Evolutionary conservation across 2,888 invertebrate species (phyloP).

Genomic region (Agrotis puta): DNA sequence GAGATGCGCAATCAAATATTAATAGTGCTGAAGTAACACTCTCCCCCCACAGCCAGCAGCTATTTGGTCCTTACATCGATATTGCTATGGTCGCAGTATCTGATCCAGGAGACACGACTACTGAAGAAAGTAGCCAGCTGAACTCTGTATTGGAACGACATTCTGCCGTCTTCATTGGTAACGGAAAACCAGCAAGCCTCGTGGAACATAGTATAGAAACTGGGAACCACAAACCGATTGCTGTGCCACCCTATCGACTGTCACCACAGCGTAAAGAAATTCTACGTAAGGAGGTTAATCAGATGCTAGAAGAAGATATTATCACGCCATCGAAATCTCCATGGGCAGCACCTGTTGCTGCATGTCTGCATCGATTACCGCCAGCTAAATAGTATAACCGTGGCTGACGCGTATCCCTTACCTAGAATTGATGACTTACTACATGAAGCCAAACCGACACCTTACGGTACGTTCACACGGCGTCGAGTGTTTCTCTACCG

Average conservation of each 20-base stretch:
- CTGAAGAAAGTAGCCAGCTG: not conserved
- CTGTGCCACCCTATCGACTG: slow-evolving; percentile 11
- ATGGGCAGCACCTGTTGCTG: slow-evolving; percentile 31
- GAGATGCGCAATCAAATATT: not conserved
- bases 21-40: not conserved
- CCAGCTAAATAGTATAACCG: slow-evolving; percentile 12
- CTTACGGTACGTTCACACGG: too few relatives aligned
- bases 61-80: not conserved
- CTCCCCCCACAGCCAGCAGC: not conserved
- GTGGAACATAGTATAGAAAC: slow-evolving; percentile 16
- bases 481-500: too few relatives aligned
- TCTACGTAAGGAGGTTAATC: not conserved
- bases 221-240: not conserved
- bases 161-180: not conserved
- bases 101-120: too few relatives aligned
- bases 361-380: slow-evolving; percentile 35
- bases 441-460: slow-evolving; percentile 65
- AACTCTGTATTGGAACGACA: not conserved
- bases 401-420: slow-evolving; percentile 13
- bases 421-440: slow-evolving; percentile 76
- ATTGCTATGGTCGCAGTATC: not conserved
- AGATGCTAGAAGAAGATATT: not conserved
- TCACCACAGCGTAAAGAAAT: slow-evolving; percentile 14
- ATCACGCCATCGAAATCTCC: slow-evolving; percentile 14
- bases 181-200: slow-evolving; percentile 8